phyloP scores from a whole-genome alignment of 2,888 invertebrate genomes.

The Volucella inflata region DNA sequence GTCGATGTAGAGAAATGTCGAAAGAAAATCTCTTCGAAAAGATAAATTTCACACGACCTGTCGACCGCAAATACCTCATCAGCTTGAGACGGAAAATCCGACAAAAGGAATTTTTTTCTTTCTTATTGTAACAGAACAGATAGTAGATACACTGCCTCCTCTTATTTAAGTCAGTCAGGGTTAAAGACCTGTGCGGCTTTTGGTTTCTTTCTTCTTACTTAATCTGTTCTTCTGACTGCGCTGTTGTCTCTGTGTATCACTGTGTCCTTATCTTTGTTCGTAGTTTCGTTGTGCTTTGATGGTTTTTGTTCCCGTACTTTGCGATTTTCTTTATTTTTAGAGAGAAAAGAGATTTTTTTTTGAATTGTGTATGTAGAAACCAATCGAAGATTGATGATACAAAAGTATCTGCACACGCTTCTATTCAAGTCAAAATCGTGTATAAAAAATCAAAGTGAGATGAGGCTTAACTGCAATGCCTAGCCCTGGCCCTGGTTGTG shows the following conservation, averaged over 20 bases:
- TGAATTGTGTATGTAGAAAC: slow-evolving; percentile 31
- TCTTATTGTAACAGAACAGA: not conserved
- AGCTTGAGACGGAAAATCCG: slow-evolving; percentile 44
- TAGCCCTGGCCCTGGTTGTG: not conserved
- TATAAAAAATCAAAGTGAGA: slow-evolving; percentile 24
- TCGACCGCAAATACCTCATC: slow-evolving; percentile 73
- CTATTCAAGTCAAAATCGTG: slow-evolving; percentile 48
- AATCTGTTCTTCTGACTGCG: not conserved
- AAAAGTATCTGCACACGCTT: slow-evolving; percentile 47
- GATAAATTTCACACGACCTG: slow-evolving; percentile 73
- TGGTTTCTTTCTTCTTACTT: slow-evolving; percentile 15
- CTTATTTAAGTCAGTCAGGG: slow-evolving; percentile 40
- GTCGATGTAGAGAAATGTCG: slow-evolving; percentile 38
- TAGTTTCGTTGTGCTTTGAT: slow-evolving; percentile 32
- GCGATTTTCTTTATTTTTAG: slow-evolving; percentile 9
- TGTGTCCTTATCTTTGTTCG: slow-evolving; percentile 54
- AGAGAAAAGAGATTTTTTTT: not conserved
- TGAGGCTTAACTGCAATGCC: slow-evolving; percentile 9
- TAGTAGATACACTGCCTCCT: slow-evolving; percentile 2
- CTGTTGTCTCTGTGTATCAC: slow-evolving; percentile 5
- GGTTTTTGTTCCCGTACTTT: slow-evolving; percentile 9
- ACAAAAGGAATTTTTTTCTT: slow-evolving; percentile 24
- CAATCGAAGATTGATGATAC: slow-evolving; percentile 71
- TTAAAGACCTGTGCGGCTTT: slow-evolving; percentile 62
- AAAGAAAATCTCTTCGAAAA: slow-evolving; percentile 47